Conservation (phyloP, 2,797 vertebrate genomes). For the Typhlichthys subterraneus region DNA sequence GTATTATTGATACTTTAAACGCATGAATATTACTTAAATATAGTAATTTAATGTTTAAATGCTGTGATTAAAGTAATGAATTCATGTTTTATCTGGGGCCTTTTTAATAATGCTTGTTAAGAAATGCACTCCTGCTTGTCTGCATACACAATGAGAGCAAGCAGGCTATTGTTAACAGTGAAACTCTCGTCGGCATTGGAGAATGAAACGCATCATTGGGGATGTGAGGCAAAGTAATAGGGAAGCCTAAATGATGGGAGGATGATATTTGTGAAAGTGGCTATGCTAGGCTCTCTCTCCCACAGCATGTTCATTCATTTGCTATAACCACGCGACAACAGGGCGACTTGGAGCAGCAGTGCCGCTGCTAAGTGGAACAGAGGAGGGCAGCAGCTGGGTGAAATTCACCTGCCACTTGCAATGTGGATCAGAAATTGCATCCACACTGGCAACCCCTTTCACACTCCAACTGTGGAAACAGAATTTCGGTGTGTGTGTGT, state of each 20-base stretch:
- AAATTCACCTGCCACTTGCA: constrained; percentile 82
- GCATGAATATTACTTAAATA: too few species aligned
- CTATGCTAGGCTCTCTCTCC: constrained; percentile 55
- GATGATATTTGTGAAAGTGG: constrained; percentile 71
- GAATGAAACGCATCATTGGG: constrained; percentile 23
- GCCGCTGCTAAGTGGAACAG: constrained; percentile 71
- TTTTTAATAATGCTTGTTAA: too few species aligned
- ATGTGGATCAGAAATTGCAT: constrained; percentile 76
- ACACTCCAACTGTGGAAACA: constrained; percentile 21
- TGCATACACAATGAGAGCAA: too few species aligned
- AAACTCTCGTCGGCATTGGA: constrained; percentile 1
- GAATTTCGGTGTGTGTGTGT: constrained; percentile 20
- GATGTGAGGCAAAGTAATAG: constrained; percentile 11
- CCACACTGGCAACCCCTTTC: constrained; percentile 54
- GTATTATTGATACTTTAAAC: too few species aligned
- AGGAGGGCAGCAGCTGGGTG: constrained; percentile 72
- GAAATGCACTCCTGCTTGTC: too few species aligned
- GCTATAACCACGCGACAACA: constrained; percentile 52
- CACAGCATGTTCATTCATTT: constrained; percentile 79
- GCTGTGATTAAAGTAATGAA: too few species aligned
- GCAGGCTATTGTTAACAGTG: background rate
- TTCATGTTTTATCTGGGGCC: too few species aligned
- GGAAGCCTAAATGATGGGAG: constrained; percentile 49
- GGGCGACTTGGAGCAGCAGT: constrained; percentile 53
- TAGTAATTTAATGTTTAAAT: too few species aligned